Percentiles rank a stretch among this genome's conserved stretches.
Evolutionary conservation across 2,888 invertebrate genomes (phyloP).

Genomic region (Lamproptera curius): DNA sequence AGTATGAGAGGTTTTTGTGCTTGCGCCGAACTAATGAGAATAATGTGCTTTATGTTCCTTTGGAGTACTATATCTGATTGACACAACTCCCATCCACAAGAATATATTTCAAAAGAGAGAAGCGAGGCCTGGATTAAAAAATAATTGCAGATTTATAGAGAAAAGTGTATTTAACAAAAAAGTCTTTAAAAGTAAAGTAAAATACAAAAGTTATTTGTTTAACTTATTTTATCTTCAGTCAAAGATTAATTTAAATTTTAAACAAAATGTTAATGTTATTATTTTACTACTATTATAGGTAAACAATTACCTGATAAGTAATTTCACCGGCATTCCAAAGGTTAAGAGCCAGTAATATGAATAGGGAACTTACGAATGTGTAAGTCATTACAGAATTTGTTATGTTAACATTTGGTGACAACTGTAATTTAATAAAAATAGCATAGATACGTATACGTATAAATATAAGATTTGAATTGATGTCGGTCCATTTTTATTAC

Average conservation of each 20-base stretch:
- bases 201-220: no score
- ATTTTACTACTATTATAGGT: not conserved
- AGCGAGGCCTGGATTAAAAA: conserved; percentile 67
- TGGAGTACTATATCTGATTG: conserved; percentile 37
- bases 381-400: conserved; percentile 68
- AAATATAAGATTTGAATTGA: no score
- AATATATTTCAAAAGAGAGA: conserved; percentile 55
- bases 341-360: conserved; percentile 56
- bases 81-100: conserved; percentile 61
- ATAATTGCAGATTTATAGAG: no score
- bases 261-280: no score
- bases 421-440: no score
- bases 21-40: conserved; percentile 62
- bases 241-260: no score
- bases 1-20: conserved; percentile 65
- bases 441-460: no score
- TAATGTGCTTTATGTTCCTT: conserved; percentile 46
- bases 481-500: no score
- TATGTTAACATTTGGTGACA: conserved; percentile 55
- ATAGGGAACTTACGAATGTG: conserved; percentile 60
- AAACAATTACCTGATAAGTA: conserved; percentile 51
- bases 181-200: no score
- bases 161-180: no score
- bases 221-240: no score
- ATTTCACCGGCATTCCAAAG: conserved; percentile 69